Base-by-base conservation (phyloP, 1,140 invertebrate species). In the Brachionus rotundiformis region DNA sequence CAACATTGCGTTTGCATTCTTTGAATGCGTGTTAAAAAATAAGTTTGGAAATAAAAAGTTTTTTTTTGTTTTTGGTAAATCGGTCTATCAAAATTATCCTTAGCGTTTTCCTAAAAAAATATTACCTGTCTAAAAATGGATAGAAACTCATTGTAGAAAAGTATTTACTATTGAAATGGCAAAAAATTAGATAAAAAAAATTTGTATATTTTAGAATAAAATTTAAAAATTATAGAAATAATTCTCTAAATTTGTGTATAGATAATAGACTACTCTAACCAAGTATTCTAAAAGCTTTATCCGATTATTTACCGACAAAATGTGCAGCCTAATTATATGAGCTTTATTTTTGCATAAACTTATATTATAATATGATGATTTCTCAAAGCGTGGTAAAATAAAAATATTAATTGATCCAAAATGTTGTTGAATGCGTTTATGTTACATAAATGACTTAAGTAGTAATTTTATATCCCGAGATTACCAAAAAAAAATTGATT, bases 331-430 rank as follows among this genome's bases (percentile, higher is more conserved):
- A n/a, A 54, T 54, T 54, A 54, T 54, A 54, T 19, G 19, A 54
- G 19, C 19, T 16, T 54, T 19, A 10, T 11, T 23, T 54, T 54
- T 54, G 47, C 47, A 54, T 54, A 54, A 54, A 54, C 4, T 54
- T 54, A 16, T 23, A 54, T 25, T 54, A 54, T 54, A 23, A 54
- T 54, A 54, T 54, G 47, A 54, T 54, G 47, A 54, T 54, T 54
- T 54, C 47, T 54, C 47, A 54, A 54, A 54, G 47, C 47, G 47
- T 54, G 47, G 47, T 54, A 19, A 54, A 54, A 54, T 19, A 54
- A 54, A 54, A 49, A 54, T n/a, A n/a, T 3, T 19, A 54, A 54
- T 54, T 54, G 47, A 54, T 25, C n/a, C 7, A 54, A 54, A 54
- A 54, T 54, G 16, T 54, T 19, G 47, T 54, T 54, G 47, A 25